Conservation (phyloP, 2,113 vertebrate species). For the Parotia lawesii region DNA sequence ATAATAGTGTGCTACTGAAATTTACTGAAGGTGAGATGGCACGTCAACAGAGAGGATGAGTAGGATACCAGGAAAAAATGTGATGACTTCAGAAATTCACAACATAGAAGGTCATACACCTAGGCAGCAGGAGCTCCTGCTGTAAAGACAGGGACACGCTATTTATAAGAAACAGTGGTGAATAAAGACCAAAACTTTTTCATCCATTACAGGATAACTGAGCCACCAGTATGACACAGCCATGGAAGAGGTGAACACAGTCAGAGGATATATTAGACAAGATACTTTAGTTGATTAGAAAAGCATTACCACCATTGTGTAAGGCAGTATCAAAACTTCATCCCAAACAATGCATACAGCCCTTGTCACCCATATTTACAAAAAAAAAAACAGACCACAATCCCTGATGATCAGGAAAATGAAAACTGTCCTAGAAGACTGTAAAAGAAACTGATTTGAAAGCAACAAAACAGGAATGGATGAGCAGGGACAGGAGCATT, state of each 20-base stretch:
- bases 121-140: neutral
- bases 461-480: neutral
- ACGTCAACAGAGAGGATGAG: neutral
- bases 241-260: neutral
- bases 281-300: neutral
- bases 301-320: neutral
- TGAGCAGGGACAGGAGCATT: neutral
- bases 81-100: neutral
- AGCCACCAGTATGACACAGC: neutral
- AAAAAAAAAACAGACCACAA: neutral
- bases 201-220: neutral
- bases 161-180: neutral
- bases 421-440: neutral
- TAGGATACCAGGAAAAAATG: neutral
- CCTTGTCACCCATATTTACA: neutral
- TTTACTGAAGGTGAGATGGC: neutral
- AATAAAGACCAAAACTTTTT: neutral
- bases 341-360: neutral
- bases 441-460: neutral
- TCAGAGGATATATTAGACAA: neutral
- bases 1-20: neutral
- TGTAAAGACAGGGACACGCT: neutral
- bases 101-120: neutral
- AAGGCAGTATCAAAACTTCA: neutral
- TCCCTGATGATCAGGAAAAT: neutral